These are phyloP conservation scores for Spatula versicolor DNA, from an alignment of 2,797 vertebrate genomes.

Conservation along the genomic window DNA sequence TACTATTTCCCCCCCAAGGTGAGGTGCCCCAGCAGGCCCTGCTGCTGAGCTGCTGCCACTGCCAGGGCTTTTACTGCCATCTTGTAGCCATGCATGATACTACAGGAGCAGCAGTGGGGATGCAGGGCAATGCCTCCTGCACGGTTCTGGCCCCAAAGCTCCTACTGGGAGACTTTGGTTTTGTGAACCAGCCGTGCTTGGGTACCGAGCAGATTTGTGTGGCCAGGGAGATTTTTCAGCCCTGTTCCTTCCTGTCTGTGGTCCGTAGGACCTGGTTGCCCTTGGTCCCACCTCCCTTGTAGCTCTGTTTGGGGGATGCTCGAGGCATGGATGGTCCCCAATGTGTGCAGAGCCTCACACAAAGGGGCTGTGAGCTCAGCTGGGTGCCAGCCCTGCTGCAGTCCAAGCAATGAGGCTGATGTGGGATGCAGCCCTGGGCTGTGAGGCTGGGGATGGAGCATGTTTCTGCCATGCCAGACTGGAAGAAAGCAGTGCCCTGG, in stretches of 20 bases:
- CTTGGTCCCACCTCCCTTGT: background rate
- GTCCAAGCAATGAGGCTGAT: background rate
- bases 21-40: background rate
- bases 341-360: accelerated
- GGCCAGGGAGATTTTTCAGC: accelerated
- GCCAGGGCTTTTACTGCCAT: background rate
- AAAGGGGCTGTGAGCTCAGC: background rate
- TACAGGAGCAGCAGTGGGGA: background rate
- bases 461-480: background rate
- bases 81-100: conserved; percentile 4
- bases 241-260: background rate
- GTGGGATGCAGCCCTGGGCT: background rate
- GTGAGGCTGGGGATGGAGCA: background rate
- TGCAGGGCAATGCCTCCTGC: background rate
- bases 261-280: background rate
- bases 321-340: background rate
- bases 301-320: background rate
- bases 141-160: background rate
- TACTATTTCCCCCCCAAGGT: background rate
- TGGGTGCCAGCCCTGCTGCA: background rate
- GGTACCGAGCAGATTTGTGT: background rate
- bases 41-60: background rate
- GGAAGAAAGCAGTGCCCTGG: background rate
- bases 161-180: accelerated
- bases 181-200: accelerated